Evolutionary conservation across 2,888 invertebrate genomes (phyloP).

Genomic region (Itoplectis maculator): DNA sequence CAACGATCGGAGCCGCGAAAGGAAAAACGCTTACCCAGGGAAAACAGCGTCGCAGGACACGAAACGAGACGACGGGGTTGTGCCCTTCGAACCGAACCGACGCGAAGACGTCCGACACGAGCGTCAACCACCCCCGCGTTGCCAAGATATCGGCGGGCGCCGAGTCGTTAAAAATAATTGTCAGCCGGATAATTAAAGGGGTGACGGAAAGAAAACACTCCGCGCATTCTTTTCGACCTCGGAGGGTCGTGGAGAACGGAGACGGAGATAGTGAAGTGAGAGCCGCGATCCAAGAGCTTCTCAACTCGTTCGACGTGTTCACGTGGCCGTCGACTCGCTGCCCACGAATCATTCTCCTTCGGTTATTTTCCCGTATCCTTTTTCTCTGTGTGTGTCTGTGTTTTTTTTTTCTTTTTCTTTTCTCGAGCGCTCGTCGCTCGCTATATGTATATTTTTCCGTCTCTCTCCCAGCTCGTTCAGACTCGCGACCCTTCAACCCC

Average conservation of each 20-base stretch:
- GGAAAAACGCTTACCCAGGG: conserved; percentile 8
- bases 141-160: conserved; percentile 74
- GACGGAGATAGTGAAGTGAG: neutral
- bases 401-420: conserved; percentile 41
- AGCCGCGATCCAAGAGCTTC: conserved; percentile 20
- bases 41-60: conserved; percentile 41
- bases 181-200: conserved; percentile 83
- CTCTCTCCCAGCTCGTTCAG: conserved; percentile 42
- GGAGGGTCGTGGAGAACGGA: neutral
- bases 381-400: neutral
- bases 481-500: conserved; percentile 56
- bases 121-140: conserved; percentile 45
- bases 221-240: conserved; percentile 15
- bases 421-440: conserved; percentile 17
- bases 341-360: conserved; percentile 70
- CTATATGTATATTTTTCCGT: conserved; percentile 39
- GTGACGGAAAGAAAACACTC: conserved; percentile 70
- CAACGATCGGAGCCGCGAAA: neutral
- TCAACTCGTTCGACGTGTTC: conserved; percentile 47
- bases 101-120: conserved; percentile 13
- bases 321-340: conserved; percentile 44
- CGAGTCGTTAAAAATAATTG: conserved; percentile 84
- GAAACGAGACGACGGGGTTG: conserved; percentile 64
- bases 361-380: conserved; percentile 69
- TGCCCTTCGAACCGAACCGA: conserved; percentile 49